phyloP scores from a whole-genome alignment of 1,140 invertebrate genomes.

The Bilobella aurantiaca region DNA sequence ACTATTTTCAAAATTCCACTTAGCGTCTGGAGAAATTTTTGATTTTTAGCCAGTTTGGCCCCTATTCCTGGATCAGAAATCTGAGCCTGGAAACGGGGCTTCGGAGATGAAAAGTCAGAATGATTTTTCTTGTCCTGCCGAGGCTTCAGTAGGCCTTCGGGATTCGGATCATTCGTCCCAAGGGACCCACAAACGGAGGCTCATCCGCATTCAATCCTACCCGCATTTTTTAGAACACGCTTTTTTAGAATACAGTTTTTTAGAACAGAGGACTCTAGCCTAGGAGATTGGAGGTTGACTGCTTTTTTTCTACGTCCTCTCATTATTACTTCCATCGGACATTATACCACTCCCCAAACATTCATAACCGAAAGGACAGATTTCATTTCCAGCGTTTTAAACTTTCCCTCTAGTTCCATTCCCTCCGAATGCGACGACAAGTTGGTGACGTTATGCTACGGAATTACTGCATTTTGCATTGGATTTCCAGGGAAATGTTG shows the following conservation, averaged over 20 bases:
- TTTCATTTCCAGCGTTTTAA: not conserved
- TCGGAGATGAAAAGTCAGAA: conserved; percentile 10
- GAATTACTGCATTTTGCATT: too few relatives aligned
- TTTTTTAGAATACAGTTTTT: too few relatives aligned
- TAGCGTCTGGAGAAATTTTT: too few relatives aligned
- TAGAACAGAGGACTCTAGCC: too few relatives aligned
- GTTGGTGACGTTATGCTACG: not conserved
- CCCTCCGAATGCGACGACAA: not conserved
- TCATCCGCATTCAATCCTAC: not conserved
- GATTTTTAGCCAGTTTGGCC: too few relatives aligned
- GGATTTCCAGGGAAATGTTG: not conserved
- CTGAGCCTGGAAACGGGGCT: too few relatives aligned
- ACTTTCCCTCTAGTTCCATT: not conserved
- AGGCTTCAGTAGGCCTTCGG: conserved; percentile 22
- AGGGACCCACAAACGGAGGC: conserved; percentile 1
- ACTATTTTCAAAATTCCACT: too few relatives aligned
- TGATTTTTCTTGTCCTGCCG: conserved; percentile 33
- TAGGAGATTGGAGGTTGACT: too few relatives aligned
- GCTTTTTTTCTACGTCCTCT: too few relatives aligned
- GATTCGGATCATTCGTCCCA: conserved; percentile 28
- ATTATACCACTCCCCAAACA: conserved; percentile 17
- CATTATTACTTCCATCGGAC: conserved; percentile 17
- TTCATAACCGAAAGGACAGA: conserved; percentile 9
- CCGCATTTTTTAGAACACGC: not conserved
- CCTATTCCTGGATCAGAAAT: too few relatives aligned